These are phyloP conservation scores for Corythaixoides concolor DNA, from an alignment of 2,113 vertebrate species.

Conservation along the genomic window DNA sequence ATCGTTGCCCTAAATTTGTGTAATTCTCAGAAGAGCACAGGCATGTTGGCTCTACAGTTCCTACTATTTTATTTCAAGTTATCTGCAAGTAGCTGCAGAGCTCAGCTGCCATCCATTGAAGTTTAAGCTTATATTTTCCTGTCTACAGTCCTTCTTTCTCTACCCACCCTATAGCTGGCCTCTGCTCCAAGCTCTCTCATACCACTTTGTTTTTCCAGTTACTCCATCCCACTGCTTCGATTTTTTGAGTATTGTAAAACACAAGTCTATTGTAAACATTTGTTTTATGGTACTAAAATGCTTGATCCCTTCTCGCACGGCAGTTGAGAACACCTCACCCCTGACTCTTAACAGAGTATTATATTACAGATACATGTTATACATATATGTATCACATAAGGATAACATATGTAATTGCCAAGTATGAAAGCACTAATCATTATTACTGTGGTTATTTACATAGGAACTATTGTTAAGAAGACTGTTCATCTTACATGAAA, in stretches of 20 bases:
- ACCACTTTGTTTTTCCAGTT: background rate
- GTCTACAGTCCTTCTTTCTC: background rate
- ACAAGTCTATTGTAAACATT: background rate
- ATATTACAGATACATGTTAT: background rate
- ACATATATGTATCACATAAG: background rate
- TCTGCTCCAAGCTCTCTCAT: background rate
- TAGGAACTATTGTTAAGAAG: background rate
- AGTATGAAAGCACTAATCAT: background rate
- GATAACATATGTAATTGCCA: background rate
- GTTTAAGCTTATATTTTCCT: background rate
- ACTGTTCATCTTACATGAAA: background rate
- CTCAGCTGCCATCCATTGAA: background rate
- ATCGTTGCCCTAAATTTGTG: background rate
- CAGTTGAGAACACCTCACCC: background rate
- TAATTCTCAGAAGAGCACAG: background rate
- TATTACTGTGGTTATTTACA: background rate
- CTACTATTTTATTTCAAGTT: background rate
- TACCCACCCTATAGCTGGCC: background rate
- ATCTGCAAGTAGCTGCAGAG: background rate
- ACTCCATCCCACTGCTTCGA: background rate
- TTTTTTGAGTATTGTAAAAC: background rate
- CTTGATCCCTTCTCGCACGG: background rate
- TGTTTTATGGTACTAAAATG: background rate
- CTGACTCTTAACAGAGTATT: background rate
- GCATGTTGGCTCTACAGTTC: background rate